Evolutionary conservation across 2,888 invertebrate species (phyloP).

Genomic region (Agrochola lota): DNA sequence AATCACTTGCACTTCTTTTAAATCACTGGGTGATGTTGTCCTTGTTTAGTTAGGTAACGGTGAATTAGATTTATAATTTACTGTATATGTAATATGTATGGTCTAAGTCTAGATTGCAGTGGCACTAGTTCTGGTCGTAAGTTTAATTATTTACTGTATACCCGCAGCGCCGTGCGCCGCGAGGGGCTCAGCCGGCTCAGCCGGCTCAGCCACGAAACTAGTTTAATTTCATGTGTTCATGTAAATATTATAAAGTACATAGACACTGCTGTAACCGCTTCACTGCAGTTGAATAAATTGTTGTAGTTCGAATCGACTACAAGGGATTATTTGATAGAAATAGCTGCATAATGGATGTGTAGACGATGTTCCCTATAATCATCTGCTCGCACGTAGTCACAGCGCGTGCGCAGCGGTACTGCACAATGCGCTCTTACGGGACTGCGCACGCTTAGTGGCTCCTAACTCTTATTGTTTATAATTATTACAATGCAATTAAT

Average conservation of each 20-base stretch:
- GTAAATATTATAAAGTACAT: conserved; percentile 8
- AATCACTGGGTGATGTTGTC: background rate
- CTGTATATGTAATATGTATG: background rate
- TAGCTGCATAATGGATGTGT: background rate
- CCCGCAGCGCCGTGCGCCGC: conserved; percentile 10
- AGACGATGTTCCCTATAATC: background rate
- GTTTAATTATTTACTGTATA: conserved; percentile 25
- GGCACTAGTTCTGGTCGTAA: conserved; percentile 16
- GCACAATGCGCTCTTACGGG: conserved; percentile 30
- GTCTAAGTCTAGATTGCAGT: conserved; percentile 4
- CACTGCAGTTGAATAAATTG: background rate
- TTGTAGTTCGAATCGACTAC: too few relatives aligned
- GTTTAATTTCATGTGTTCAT: conserved; percentile 33
- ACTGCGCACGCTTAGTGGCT: background rate
- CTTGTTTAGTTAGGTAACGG: background rate
- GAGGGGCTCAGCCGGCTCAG: background rate
- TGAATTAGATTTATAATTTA: background rate
- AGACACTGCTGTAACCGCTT: background rate
- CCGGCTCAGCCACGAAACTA: conserved; percentile 16
- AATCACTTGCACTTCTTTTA: background rate
- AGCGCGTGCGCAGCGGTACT: background rate
- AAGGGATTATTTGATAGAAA: background rate
- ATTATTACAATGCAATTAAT: conserved; percentile 13
- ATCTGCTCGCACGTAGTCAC: conserved; percentile 3
- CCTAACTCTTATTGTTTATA: too few relatives aligned